These are phyloP conservation scores for Hydrocynus forskahlii DNA, from an alignment of 2,797 vertebrate species.

Conservation along the genomic window DNA sequence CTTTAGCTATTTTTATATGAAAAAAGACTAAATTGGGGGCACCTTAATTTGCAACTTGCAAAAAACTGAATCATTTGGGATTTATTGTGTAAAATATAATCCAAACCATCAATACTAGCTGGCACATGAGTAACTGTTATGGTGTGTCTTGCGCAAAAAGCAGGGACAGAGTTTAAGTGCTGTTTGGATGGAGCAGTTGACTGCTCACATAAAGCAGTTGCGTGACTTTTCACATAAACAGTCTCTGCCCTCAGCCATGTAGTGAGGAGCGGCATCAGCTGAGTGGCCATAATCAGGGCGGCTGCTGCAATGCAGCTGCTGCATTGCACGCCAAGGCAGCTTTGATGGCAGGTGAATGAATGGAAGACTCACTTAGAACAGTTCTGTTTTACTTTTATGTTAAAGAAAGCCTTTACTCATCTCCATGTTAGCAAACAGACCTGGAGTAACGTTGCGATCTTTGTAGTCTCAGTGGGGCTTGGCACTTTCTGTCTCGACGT, in stretches of 20 bases:
- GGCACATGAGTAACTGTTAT: not conserved
- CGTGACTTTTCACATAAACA: slow-evolving; percentile 32
- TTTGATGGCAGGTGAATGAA: slow-evolving; percentile 50
- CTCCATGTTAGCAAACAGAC: slow-evolving; percentile 64
- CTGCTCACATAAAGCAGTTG: no score
- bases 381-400: not conserved
- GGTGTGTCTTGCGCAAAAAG: not conserved
- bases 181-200: not conserved
- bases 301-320: slow-evolving; percentile 61
- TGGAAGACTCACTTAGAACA: not conserved
- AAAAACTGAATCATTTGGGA: not conserved
- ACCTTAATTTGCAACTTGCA: no score
- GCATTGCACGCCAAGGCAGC: slow-evolving; percentile 72
- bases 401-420: slow-evolving; percentile 54
- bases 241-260: slow-evolving; percentile 23
- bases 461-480: slow-evolving; percentile 1
- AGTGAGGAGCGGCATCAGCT: slow-evolving; percentile 41
- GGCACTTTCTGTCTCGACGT: not conserved
- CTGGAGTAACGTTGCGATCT: not conserved
- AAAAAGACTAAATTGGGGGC: no score
- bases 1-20: not conserved
- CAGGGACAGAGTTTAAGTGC: not conserved
- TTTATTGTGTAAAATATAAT: not conserved
- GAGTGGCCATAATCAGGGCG: slow-evolving; percentile 54
- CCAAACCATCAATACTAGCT: not conserved